A percentile compares a stretch with the other conserved stretches of the same genome.
Conservation (phyloP, 2,113 vertebrate genomes). For the Dascyllus trimaculatus region DNA sequence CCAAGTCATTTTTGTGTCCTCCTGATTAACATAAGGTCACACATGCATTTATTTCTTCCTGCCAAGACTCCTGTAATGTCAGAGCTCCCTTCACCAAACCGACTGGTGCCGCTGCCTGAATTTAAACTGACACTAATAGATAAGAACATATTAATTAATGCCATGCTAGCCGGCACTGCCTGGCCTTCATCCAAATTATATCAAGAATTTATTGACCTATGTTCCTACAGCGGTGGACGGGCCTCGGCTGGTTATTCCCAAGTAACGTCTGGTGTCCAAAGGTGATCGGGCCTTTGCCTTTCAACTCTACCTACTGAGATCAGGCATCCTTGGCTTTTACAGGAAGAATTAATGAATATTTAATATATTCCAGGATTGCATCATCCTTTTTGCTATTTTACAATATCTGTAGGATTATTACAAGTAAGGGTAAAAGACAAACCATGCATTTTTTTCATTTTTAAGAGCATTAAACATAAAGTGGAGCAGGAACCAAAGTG, state of each 20-base stretch:
- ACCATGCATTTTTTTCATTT: too few species aligned
- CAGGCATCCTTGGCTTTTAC: neutral
- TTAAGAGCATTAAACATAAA: too few species aligned
- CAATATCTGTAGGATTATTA: too few species aligned
- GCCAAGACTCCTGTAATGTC: neutral
- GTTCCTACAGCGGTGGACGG: neutral
- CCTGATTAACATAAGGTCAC: too few species aligned
- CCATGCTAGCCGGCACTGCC: neutral
- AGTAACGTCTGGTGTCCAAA: too few species aligned
- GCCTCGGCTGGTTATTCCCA: neutral
- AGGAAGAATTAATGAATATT: too few species aligned
- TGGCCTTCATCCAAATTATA: neutral
- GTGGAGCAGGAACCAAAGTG: neutral
- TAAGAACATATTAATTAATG: neutral
- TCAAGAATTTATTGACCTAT: neutral
- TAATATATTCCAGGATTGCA: too few species aligned
- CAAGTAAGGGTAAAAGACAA: too few species aligned
- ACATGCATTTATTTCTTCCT: neutral
- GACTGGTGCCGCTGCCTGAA: neutral
- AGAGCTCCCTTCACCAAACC: neutral
- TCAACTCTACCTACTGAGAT: too few species aligned
- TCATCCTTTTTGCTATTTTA: too few species aligned
- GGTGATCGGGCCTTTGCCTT: too few species aligned
- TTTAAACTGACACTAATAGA: neutral
- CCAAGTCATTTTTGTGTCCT: too few species aligned